Evolutionary conservation across 2,797 vertebrate species (phyloP).

Genomic region (Simalia tracyae): DNA sequence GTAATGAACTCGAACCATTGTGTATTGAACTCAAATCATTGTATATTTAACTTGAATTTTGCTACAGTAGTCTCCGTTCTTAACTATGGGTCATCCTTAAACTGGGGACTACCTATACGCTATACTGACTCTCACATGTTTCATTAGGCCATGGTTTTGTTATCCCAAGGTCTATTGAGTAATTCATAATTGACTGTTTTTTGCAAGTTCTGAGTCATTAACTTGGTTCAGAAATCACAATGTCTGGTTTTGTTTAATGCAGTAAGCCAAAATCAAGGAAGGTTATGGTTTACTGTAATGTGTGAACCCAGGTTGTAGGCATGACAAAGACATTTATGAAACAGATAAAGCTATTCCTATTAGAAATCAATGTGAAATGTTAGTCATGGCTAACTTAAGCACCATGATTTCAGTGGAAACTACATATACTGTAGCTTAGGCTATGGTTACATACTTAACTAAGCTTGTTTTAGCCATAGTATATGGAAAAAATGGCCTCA

Average conservation of each 20-base stretch:
- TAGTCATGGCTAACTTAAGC: background rate
- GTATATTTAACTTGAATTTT: too few relatives aligned
- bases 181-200: background rate
- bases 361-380: background rate
- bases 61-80: too few relatives aligned
- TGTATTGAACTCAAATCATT: too few relatives aligned
- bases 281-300: background rate
- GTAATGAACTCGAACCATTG: too few relatives aligned
- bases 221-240: background rate
- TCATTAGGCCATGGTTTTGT: background rate
- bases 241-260: background rate
- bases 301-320: background rate
- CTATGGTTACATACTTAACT: background rate
- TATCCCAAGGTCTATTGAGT: background rate
- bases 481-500: background rate
- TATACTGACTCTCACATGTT: background rate
- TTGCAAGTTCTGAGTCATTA: background rate
- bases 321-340: background rate
- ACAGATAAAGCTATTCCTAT: background rate
- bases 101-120: too few relatives aligned
- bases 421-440: background rate
- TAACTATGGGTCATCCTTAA: too few relatives aligned
- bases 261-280: background rate
- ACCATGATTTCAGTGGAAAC: background rate
- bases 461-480: background rate